Evolutionary conservation across 2,888 invertebrate genomes (phyloP).

Genomic region (Epinotia ramella): DNA sequence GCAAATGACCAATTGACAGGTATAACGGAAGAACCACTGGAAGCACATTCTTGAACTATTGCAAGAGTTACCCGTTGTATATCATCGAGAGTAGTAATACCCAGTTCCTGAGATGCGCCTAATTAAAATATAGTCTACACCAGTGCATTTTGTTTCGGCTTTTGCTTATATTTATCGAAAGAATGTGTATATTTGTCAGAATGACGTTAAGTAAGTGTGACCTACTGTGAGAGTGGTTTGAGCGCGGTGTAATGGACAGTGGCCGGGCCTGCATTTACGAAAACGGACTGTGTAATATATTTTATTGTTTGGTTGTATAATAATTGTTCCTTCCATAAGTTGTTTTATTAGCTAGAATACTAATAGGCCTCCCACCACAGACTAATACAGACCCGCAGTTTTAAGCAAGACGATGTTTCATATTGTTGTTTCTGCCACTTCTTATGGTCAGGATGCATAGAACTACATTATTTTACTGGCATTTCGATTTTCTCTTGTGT

Average conservation of each 20-base stretch:
- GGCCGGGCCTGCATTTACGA: constrained; percentile 66
- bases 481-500: too few species aligned
- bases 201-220: constrained; percentile 39
- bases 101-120: constrained; percentile 15
- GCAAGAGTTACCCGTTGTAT: background rate
- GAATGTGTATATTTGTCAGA: constrained; percentile 28
- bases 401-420: too few species aligned
- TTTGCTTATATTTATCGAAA: constrained; percentile 28
- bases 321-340: constrained; percentile 70
- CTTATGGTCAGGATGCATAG: too few species aligned
- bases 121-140: constrained; percentile 14
- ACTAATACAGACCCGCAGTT: too few species aligned
- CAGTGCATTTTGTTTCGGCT: constrained; percentile 50
- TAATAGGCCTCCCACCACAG: background rate
- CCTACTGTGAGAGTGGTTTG: constrained; percentile 47
- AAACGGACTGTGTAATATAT: constrained; percentile 68
- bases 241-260: constrained; percentile 54
- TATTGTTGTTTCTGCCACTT: too few species aligned
- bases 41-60: background rate
- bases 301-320: constrained; percentile 74
- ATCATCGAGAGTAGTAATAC: background rate
- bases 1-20: background rate
- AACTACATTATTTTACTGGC: too few species aligned
- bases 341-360: constrained; percentile 53
- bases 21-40: background rate